Evolutionary conservation across 2,113 vertebrate genomes (phyloP).

Genomic region (Zingel zingel): DNA sequence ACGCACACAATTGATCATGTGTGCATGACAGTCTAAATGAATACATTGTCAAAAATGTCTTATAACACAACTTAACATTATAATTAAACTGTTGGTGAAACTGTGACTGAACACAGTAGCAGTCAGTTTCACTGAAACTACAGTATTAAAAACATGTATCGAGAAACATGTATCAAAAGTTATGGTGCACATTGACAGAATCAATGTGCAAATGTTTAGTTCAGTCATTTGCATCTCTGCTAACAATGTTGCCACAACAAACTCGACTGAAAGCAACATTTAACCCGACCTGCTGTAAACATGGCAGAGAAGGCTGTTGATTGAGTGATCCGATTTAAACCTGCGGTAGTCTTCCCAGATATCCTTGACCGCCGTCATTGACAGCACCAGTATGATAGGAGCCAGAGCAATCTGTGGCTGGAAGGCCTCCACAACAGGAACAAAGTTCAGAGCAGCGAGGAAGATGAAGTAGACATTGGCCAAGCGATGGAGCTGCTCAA

Average conservation of each 20-base stretch:
- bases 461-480: conserved; percentile 83
- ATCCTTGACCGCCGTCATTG: conserved; percentile 72
- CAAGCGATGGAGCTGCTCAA: conserved; percentile 81
- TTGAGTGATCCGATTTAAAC: conserved; percentile 62
- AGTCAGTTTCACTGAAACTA: too few relatives aligned
- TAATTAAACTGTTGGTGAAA: too few relatives aligned
- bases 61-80: too few relatives aligned
- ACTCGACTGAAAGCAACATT: background rate
- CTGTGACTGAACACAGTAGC: too few relatives aligned
- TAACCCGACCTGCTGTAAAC: conserved; percentile 75
- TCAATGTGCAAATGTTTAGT: too few relatives aligned
- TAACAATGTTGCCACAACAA: background rate
- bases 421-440: conserved; percentile 80
- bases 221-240: too few relatives aligned
- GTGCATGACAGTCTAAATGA: too few relatives aligned
- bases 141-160: too few relatives aligned
- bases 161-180: too few relatives aligned
- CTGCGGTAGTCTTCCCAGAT: conserved; percentile 79
- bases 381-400: conserved; percentile 74
- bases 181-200: too few relatives aligned
- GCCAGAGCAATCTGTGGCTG: conserved; percentile 73
- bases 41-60: too few relatives aligned
- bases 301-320: conserved; percentile 71
- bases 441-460: conserved; percentile 77
- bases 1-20: too few relatives aligned